These are phyloP conservation scores for Ancistrus triradiatus DNA, from an alignment of 2,113 vertebrate species.

Conservation along the genomic window DNA sequence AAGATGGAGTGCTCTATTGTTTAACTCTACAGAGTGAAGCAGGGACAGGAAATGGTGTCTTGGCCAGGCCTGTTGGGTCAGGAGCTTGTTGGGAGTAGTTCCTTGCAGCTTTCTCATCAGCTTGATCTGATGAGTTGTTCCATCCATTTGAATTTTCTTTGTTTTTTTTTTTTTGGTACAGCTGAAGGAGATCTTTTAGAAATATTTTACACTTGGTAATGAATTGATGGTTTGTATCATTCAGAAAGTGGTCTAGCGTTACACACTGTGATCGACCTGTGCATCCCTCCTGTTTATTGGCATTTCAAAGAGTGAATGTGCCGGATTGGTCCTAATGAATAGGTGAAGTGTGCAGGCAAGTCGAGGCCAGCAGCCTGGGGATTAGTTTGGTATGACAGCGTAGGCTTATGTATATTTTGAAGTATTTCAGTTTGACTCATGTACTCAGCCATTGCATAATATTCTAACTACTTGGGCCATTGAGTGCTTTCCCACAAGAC, in stretches of 20 bases:
- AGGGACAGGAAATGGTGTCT: conserved; percentile 56
- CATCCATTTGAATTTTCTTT: too few species aligned
- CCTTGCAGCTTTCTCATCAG: too few species aligned
- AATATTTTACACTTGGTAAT: too few species aligned
- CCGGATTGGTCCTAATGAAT: background rate
- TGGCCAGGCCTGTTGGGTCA: conserved; percentile 46
- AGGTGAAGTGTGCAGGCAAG: background rate
- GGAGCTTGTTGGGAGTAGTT: too few species aligned
- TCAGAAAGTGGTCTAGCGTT: too few species aligned
- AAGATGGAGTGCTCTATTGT: conserved; percentile 25
- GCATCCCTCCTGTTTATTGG: too few species aligned
- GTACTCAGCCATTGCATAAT: background rate
- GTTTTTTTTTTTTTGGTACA: too few species aligned
- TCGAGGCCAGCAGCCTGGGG: background rate
- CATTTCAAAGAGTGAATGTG: background rate
- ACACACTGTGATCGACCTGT: too few species aligned
- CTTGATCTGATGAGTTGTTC: too few species aligned
- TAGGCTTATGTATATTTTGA: background rate
- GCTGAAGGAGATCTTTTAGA: too few species aligned
- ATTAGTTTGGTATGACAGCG: background rate
- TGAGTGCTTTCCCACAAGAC: conserved; percentile 4
- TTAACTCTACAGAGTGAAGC: background rate
- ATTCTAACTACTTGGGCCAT: background rate
- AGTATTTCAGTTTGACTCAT: conserved; percentile 2
- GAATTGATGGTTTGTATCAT: too few species aligned